Conservation (phyloP, 2,113 vertebrate species). For the Platycercus adscitus region DNA sequence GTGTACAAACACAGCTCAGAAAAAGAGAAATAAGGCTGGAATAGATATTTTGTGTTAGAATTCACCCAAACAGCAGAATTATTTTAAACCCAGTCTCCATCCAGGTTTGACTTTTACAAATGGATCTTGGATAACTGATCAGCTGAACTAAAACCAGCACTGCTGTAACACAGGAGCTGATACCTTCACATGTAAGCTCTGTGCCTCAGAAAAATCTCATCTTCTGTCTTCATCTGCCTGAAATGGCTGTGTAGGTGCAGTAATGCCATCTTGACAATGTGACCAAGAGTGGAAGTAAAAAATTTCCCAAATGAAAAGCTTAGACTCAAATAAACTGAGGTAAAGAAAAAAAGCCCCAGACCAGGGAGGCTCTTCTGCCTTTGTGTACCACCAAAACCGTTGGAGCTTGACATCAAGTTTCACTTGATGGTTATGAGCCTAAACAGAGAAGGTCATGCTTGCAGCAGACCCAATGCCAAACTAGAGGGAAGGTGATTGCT, state of each 20-base stretch:
- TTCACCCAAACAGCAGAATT: background rate
- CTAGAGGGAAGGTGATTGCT: background rate
- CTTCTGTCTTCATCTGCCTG: background rate
- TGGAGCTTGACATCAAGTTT: background rate
- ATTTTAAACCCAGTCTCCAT: background rate
- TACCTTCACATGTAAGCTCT: rapidly evolving
- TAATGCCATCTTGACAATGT: background rate
- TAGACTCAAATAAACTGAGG: background rate
- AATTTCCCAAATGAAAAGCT: background rate
- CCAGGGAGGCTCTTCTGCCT: rapidly evolving
- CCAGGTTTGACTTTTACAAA: background rate
- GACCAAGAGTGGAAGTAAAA: background rate
- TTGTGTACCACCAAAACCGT: background rate
- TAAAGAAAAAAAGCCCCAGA: background rate
- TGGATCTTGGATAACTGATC: background rate
- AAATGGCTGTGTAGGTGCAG: background rate
- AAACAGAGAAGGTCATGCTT: background rate
- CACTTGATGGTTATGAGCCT: background rate
- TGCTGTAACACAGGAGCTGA: background rate
- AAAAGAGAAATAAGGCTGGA: background rate
- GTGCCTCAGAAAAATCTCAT: background rate
- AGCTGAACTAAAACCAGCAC: background rate
- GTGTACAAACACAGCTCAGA: background rate
- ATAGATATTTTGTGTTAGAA: background rate
- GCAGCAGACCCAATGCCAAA: background rate